Evolutionary conservation across 2,797 vertebrate species (phyloP), one percentile per base, ranked within the genome.

Genomic region (Alcedo atthis): DNA sequence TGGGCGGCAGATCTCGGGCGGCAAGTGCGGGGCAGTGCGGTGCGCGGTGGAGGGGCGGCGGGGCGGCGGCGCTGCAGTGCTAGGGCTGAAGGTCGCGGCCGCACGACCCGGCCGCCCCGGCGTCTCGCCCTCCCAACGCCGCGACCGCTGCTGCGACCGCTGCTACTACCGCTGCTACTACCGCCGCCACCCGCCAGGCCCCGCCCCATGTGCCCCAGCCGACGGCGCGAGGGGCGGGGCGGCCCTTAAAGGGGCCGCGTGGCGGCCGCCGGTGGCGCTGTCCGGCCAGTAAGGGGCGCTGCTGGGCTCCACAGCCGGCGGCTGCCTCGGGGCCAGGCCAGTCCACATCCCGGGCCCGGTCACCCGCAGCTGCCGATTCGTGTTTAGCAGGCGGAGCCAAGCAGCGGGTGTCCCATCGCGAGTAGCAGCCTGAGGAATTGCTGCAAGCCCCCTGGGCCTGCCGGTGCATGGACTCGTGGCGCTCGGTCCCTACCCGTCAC

Each of bases 81-180:
- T 35, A 81, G 85, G 76, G 83, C 78, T 30, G 92, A 89, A 94
- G 91, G 75, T 93, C 70, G 66, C 82, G 78, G 88, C 79, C 93
- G 45, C 43, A 4, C 68, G 82, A 46, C 86, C 85, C 74, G 25
- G 51, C 76, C 59, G 71, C 58, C 58, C 63, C 71, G 25, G 80
- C 66, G 87, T 83, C 87, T 89, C 87, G 42, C 77, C 70, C 71
- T 53, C 77, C 40, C 70, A 59, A 77, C 77, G 58, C 83, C 70
- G 63, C 76, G 76, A 42, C 87, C 33, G 63, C 54, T n/a, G n/a
- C n/a, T n/a, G n/a, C 15, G 51, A 49, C 78, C 37, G 37, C 37
- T 35, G 35, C 35, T 35, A 35, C n/a, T n/a, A n/a, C n/a, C n/a
- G n/a, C n/a, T 35, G 35, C 35, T 35, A 35, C 37, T 37, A 37